Evolutionary conservation across 1,140 invertebrate species (phyloP), one percentile per base, ranked within the genome.

Genomic region (Lutraria rhynchaena): DNA sequence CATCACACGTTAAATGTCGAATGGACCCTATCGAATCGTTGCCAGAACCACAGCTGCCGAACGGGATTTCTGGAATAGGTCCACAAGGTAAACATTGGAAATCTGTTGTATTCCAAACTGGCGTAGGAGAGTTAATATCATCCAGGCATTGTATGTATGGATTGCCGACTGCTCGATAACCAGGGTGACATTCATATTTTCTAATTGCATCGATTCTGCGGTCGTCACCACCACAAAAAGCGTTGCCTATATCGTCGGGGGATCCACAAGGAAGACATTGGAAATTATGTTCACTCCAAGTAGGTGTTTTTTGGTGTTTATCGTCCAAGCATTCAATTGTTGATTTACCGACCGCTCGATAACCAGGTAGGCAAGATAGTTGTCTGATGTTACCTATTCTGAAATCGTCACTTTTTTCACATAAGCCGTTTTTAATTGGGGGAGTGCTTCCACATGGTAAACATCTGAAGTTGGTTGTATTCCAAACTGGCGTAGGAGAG

Each of bases 41-140:
- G n/a, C 51, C 65, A 19, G 31, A 53, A 15, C 65, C 76, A 46
- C 76, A 80, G 3, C 31, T 24, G 17, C 63, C 76, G 57, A 70
- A 24, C 0, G 9, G 7, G n/a, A 80, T 44, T 3, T 7, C 49
- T 2, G 76, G 76, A 46, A 55, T 80, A 3, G 4, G 22, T 22
- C 76, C 76, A 35, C 76, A 80, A 4, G 76, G 63, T 3, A 80
- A 33, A 60, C 76, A 80, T 60, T 80, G 29, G 9, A 80, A 57
- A 7, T 80, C 55, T 2, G 65, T 37, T 37, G 35, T 11, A 33
- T 41, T 55, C 76, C 76, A 80, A n/a, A 69, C 29, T 19, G 55
- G 37, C 5, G 51, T 19, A 15, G 51, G 19, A 51, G 53, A 70
- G 0, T 15, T 27, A 13, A 24, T 19, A 27, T 70, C 37, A 19